Base-by-base conservation (phyloP, 1,140 invertebrate species). In the Ostrea edulis region DNA sequence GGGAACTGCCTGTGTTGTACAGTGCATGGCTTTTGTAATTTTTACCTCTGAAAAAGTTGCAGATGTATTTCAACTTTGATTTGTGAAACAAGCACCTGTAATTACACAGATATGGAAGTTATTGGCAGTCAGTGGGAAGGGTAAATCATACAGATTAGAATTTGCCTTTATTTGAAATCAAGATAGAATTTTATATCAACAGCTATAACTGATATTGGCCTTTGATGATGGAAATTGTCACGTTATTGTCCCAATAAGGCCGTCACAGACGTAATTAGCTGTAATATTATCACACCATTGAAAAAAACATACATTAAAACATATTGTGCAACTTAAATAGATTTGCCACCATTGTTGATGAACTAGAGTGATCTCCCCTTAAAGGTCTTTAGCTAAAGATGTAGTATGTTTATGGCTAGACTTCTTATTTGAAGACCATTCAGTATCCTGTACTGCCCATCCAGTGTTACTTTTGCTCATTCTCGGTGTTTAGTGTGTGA, bases 131-230 rank as follows among this genome's bases (percentile, higher is more conserved):
- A n/a, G 17, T 83, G 22, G 22, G 82, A 35, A 20, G 44, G 52
- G 82, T 83, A 83, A 83, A 83, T 83, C 82, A 83, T 83, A 29
- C 82, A 51, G 82, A 83, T 83, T 83, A 83, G 52, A 83, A 83
- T 83, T 83, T 83, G 82, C 82, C 82, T 83, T 83, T 83, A 83
- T 83, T 83, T 83, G 82, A 83, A 83, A 83, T 83, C 82, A 51
- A 83, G 82, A 83, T 83, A 83, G 82, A 83, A 83, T 53, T 83
- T 83, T 83, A 83, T 83, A 83, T 83, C 82, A 83, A 83, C 82
- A 83, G 44, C 44, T 52, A 54, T 53, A 83, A 83, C 53, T 83
- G 82, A 83, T 83, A 83, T 22, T 83, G 9, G 44, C 82, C 82
- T 83, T 83, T 83, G 82, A 83, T 53, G 82, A 14, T 35, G 51